A percentile compares a stretch with the other conserved stretches of the same genome.
phyloP scores from a whole-genome alignment of 2,797 vertebrate genomes.

The Galaxias olidus region DNA sequence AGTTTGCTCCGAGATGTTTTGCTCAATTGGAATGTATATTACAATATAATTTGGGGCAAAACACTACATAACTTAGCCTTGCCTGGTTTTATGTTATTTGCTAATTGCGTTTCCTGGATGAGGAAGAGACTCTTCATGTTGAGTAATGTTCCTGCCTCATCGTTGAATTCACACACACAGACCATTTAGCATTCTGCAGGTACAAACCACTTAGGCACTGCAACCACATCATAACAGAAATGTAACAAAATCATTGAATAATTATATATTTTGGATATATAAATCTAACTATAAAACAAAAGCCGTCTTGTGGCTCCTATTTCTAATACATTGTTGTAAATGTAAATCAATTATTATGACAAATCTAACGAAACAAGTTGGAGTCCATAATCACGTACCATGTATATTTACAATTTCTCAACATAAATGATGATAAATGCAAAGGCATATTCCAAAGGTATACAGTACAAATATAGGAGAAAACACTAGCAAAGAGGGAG shows the following conservation, averaged over 20 bases:
- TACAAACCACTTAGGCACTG: constrained; percentile 66
- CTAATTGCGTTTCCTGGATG: constrained; percentile 7
- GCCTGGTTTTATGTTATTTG: constrained; percentile 11
- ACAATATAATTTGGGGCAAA: constrained; percentile 15
- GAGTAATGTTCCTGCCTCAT: constrained; percentile 23
- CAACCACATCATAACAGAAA: constrained; percentile 60
- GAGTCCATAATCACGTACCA: constrained; percentile 42
- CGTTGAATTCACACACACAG: constrained; percentile 16
- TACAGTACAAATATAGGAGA: constrained; percentile 75
- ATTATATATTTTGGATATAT: constrained; percentile 66
- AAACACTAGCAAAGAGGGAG: constrained; percentile 69
- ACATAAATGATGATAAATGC: constrained; percentile 65
- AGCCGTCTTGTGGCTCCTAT: constrained; percentile 63
- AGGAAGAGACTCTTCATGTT: constrained; percentile 8
- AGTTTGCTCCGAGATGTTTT: background rate
- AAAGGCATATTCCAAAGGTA: constrained; percentile 79
- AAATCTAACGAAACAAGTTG: constrained; percentile 56
- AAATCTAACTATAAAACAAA: constrained; percentile 70
- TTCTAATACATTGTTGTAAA: constrained; percentile 58
- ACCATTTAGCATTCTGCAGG: constrained; percentile 32
- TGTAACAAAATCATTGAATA: constrained; percentile 46
- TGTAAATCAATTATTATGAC: constrained; percentile 57
- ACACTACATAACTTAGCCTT: constrained; percentile 1
- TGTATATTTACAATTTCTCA: constrained; percentile 60
- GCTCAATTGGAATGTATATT: constrained; percentile 59